Evolutionary conservation across 2,797 vertebrate genomes (phyloP), one percentile per base, ranked within the genome.

Genomic region (Epinephelus coioides): DNA sequence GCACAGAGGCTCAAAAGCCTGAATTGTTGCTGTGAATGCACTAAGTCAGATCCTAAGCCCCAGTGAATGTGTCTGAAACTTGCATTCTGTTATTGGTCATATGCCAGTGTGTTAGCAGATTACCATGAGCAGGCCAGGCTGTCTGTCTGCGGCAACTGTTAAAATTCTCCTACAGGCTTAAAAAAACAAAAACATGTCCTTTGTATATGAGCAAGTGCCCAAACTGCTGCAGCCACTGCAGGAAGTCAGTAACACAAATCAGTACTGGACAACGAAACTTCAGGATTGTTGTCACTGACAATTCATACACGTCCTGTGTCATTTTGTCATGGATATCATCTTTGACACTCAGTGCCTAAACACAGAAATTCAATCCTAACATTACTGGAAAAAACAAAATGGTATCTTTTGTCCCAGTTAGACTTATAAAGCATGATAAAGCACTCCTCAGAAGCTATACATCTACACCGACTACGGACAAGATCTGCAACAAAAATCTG

Each of bases 31-130:
- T 73, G 43, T 55, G 70, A 88, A 86, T 77, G 66, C 78, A 81
- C 34, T 73, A 49, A 70, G 55, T 69, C 72, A 47, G 70, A 72
- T 73, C 57, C 30, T 87, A 84, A 88, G 83, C 86, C n/a, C 30
- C 63, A 49, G 64, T 67, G 46, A 83, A 77, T 13, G 44, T 63
- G 81, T 73, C 61, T 78, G 68, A 88, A 86, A 78, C 69, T 14
- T 70, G 44, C 14, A 43, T 56, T 68, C 47, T 80, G 51, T 59
- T 72, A 49, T 73, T 73, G 59, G 68, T 79, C 77, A 76, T 82
- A 81, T 54, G 38, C 71, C 64, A 76, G 50, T 79, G 71, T 77
- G 43, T 79, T 85, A 83, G 84, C 77, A 88, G 87, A 92, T 88
- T 92, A 92, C 51, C 62, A 51, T 15, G 43, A 75, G 63, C 57